Conservation (phyloP, 2,888 invertebrate species). For the Xestoiulus laeticollis region DNA sequence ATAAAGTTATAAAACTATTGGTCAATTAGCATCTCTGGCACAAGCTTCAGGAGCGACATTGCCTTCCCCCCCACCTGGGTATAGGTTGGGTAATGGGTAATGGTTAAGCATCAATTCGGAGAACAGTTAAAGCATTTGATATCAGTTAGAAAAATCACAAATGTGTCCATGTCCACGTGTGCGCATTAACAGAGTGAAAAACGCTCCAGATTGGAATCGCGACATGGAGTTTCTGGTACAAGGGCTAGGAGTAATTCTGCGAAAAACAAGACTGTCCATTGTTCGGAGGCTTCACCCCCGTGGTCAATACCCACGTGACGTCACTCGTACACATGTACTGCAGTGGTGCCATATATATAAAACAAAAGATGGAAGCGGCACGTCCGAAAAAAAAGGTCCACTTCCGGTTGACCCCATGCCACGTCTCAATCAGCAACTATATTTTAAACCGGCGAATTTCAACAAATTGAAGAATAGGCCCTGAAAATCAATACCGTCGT, state of each 20-base stretch:
- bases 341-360: background rate
- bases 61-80: background rate
- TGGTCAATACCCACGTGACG: background rate
- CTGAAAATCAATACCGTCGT: background rate
- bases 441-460: background rate
- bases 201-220: slow-evolving; percentile 19
- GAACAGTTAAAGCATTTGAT: too few relatives aligned
- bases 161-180: background rate
- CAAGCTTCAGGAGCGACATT: background rate
- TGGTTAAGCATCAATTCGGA: background rate
- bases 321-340: background rate
- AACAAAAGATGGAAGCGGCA: background rate
- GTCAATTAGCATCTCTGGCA: too few relatives aligned
- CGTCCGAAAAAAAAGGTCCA: background rate
- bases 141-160: background rate
- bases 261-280: background rate
- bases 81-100: background rate
- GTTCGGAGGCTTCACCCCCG: background rate
- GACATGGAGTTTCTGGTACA: background rate
- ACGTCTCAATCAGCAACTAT: background rate
- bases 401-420: background rate
- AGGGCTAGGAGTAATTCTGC: background rate
- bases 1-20: too few relatives aligned
- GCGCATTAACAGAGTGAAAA: background rate
- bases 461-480: background rate